Conservation (phyloP, 2,113 vertebrate species). For the Clarias magur region DNA sequence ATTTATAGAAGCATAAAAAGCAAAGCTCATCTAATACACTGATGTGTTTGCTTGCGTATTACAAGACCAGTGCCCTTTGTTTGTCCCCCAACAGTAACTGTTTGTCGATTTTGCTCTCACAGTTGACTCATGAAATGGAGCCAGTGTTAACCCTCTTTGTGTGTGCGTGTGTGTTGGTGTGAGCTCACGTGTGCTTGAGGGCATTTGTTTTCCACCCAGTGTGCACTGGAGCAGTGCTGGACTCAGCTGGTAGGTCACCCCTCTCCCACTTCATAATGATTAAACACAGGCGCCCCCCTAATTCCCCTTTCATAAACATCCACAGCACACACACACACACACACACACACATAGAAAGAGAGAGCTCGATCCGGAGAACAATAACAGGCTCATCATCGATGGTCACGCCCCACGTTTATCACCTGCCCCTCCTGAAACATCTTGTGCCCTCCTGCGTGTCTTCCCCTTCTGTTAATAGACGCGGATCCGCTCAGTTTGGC, state of each 20-base stretch:
- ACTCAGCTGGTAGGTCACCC: conserved; percentile 77
- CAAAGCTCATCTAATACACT: conserved; percentile 25
- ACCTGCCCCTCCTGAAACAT: conserved; percentile 46
- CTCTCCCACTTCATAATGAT: conserved; percentile 79
- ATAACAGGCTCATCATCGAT: conserved; percentile 74
- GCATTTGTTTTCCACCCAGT: conserved; percentile 71
- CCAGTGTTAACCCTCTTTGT: conserved; percentile 49
- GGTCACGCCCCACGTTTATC: conserved; percentile 73
- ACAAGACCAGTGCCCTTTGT: conserved; percentile 49
- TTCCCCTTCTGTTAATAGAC: conserved; percentile 68
- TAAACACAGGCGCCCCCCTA: conserved; percentile 71
- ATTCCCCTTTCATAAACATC: conserved; percentile 72
- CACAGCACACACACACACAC: conserved; percentile 17
- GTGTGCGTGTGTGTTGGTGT: conserved; percentile 20
- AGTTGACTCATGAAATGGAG: conserved; percentile 60
- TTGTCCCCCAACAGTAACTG: conserved; percentile 53
- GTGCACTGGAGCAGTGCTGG: conserved; percentile 76
- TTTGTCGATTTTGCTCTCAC: conserved; percentile 56
- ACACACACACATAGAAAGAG: conserved; percentile 50
- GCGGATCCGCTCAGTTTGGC: conserved; percentile 64
- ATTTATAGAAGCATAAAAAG: not conserved
- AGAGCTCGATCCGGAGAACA: conserved; percentile 73
- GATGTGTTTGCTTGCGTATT: conserved; percentile 44
- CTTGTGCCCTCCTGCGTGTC: conserved; percentile 32
- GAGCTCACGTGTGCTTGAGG: conserved; percentile 53